phyloP scores from a whole-genome alignment of 35 echinoderm and acorn worm species.

The Lytechinus pictus region DNA sequence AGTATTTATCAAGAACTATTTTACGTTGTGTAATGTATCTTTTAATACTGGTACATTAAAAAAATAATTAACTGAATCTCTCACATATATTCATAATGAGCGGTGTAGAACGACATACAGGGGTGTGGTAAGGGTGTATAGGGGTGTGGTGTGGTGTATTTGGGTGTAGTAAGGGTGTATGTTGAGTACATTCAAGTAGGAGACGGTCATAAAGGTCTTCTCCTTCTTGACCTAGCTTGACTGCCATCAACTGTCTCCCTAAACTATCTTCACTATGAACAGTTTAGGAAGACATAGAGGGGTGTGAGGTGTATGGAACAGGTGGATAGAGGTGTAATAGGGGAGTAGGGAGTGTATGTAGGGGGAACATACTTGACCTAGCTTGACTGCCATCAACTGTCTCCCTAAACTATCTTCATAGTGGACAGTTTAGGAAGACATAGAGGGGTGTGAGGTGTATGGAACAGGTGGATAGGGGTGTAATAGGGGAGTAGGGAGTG shows the following conservation, averaged over 20 bases:
- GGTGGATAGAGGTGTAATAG: background rate
- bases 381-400: slow-evolving; percentile 69
- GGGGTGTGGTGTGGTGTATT: no score
- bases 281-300: no score
- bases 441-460: no score
- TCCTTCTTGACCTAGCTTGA: slow-evolving; percentile 84
- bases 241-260: slow-evolving; percentile 70
- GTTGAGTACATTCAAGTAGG: slow-evolving; percentile 84
- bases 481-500: background rate
- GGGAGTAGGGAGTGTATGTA: background rate
- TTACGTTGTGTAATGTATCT: no score
- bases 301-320: no score
- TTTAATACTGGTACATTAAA: no score
- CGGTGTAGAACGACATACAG: no score
- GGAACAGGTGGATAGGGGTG: no score
- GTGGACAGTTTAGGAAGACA: slow-evolving; percentile 58
- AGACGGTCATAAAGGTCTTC: slow-evolving; percentile 93
- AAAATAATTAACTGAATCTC: no score
- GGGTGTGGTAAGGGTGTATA: no score
- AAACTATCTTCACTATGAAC: slow-evolving; percentile 79
- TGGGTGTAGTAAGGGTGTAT: background rate
- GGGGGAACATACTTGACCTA: slow-evolving; percentile 75
- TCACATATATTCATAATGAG: no score
- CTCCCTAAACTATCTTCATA: slow-evolving; percentile 65
- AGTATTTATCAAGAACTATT: no score